phyloP scores from a whole-genome alignment of 2,797 vertebrate genomes.

The Halcyon leucocephala region DNA sequence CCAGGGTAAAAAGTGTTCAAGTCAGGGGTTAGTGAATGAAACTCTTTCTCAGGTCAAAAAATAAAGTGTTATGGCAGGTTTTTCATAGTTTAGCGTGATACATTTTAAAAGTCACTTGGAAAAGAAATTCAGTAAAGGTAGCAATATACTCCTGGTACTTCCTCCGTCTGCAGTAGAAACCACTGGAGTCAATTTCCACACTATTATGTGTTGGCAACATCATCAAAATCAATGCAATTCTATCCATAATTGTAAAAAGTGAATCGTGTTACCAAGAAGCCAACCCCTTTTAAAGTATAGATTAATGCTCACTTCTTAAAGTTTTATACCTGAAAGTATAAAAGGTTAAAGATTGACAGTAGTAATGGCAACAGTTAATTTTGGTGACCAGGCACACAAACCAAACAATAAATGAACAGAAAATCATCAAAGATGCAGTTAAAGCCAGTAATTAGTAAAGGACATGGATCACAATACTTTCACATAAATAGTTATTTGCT shows the following conservation, averaged over 20 bases:
- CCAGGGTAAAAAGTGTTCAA: not conserved
- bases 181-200: not conserved
- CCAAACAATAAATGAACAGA: not conserved
- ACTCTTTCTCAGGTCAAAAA: not conserved
- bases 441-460: not conserved
- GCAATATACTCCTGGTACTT: not conserved
- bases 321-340: not conserved
- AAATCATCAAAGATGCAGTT: not conserved
- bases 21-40: not conserved
- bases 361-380: not conserved
- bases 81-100: not conserved
- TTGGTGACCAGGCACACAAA: not conserved
- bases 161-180: not conserved
- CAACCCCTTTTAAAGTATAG: not conserved
- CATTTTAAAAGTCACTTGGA: slow-evolving; percentile 5
- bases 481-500: not conserved
- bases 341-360: not conserved
- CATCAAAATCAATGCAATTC: slow-evolving; percentile 30
- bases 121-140: not conserved
- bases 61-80: not conserved
- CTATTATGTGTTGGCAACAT: not conserved
- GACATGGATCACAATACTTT: rapidly evolving
- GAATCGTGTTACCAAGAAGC: not conserved
- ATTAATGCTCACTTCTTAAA: not conserved
- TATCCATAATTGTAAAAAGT: slow-evolving; percentile 1